These are phyloP conservation scores for Euzetes globulus DNA, from an alignment of 2,888 invertebrate genomes.

Conservation along the genomic window DNA sequence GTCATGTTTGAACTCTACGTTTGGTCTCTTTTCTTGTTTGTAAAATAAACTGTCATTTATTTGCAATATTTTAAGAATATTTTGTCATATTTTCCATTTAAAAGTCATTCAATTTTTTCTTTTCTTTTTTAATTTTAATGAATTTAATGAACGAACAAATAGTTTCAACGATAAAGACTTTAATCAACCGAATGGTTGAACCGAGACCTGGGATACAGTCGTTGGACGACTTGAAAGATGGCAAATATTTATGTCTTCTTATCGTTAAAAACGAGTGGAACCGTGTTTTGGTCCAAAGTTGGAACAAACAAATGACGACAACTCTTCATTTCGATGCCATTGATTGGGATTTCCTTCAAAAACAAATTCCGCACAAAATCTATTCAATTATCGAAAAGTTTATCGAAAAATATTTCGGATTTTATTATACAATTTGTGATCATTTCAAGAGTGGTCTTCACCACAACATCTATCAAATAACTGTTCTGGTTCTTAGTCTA, in stretches of 20 bases:
- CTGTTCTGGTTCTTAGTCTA: neutral
- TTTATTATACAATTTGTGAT: neutral
- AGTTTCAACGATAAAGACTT: neutral
- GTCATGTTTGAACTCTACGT: too few relatives aligned
- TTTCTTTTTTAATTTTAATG: neutral
- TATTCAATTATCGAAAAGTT: slow-evolving; percentile 17
- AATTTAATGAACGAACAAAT: neutral
- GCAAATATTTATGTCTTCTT: slow-evolving; percentile 12
- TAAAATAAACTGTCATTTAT: too few relatives aligned
- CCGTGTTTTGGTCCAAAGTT: neutral
- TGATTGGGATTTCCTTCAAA: neutral
- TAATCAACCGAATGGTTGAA: neutral
- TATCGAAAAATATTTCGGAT: slow-evolving; percentile 4
- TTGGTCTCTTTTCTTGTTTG: too few relatives aligned
- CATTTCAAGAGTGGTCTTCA: neutral
- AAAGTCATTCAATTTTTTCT: neutral
- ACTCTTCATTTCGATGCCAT: neutral
- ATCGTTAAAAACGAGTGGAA: slow-evolving; percentile 15
- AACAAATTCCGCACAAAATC: slow-evolving; percentile 19
- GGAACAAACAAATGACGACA: neutral
- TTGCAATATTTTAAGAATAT: too few relatives aligned
- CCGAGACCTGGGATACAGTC: neutral
- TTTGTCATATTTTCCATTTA: too few relatives aligned
- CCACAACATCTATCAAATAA: neutral
- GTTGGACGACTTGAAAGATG: neutral